Percentiles rank a stretch among this genome's conserved stretches.
phyloP scores from a whole-genome alignment of 2,888 invertebrate species.

The Hecatera dysodea region DNA sequence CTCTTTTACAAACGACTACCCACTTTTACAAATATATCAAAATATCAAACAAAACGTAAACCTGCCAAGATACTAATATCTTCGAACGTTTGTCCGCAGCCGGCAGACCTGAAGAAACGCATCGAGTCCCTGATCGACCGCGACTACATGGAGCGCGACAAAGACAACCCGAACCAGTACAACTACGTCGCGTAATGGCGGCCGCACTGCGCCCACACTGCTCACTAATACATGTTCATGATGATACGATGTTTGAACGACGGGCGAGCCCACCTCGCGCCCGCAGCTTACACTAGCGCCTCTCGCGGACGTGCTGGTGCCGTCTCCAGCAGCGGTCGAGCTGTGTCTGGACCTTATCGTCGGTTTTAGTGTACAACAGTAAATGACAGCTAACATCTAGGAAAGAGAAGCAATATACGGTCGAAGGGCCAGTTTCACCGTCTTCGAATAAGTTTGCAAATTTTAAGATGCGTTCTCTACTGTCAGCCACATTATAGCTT shows the following conservation, averaged over 20 bases:
- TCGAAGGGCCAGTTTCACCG: conserved; percentile 12
- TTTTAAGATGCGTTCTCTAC: not conserved
- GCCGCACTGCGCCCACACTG: conserved; percentile 38
- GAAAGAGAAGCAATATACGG: not conserved
- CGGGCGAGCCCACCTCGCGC: conserved; percentile 8
- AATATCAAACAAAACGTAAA: not conserved
- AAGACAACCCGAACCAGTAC: conserved; percentile 99
- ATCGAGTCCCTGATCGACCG: conserved; percentile 99
- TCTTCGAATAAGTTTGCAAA: not conserved
- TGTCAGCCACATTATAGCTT: not conserved
- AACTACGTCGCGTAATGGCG: conserved; percentile 98
- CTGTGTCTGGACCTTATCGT: not conserved
- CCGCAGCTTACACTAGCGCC: not conserved
- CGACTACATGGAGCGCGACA: conserved; percentile 99
- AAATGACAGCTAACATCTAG: conserved; percentile 25
- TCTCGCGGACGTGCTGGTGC: too few relatives aligned
- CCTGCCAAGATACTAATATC: not conserved
- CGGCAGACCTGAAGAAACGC: conserved; percentile 99
- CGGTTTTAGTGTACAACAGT: conserved; percentile 14
- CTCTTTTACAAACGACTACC: too few relatives aligned
- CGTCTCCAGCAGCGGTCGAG: not conserved
- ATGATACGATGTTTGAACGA: conserved; percentile 52
- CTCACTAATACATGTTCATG: conserved; percentile 53
- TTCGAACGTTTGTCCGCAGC: conserved; percentile 89
- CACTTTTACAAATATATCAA: too few relatives aligned